These are phyloP conservation scores for Cheilosia impressa DNA, from an alignment of 2,888 invertebrate genomes.

Conservation along the genomic window DNA sequence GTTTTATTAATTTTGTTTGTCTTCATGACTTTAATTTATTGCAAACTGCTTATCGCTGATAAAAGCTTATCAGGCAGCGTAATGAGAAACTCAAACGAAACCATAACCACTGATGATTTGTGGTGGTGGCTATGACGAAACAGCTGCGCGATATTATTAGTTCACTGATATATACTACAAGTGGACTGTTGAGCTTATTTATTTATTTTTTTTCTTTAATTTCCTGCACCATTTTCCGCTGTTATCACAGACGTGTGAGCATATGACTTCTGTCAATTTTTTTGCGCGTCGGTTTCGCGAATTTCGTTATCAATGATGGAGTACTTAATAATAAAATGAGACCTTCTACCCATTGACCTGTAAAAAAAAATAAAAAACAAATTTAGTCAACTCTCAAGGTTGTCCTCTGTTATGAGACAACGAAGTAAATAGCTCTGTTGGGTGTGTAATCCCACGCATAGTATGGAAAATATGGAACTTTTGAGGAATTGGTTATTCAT, in stretches of 20 bases:
- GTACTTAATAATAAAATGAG: conserved; percentile 8
- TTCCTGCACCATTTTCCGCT: conserved; percentile 21
- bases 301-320: conserved; percentile 20
- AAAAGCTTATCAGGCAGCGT: conserved; percentile 11
- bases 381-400: conserved; percentile 14
- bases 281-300: conserved; percentile 19
- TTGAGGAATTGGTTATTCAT: conserved; percentile 20
- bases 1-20: not conserved
- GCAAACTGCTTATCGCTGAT: conserved; percentile 19
- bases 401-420: not conserved
- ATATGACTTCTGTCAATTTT: conserved; percentile 24
- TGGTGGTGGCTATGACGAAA: conserved; percentile 16
- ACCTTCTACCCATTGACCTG: conserved; percentile 31
- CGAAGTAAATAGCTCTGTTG: not conserved
- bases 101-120: conserved; percentile 4
- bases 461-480: conserved; percentile 6
- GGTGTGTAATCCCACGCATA: conserved; percentile 2
- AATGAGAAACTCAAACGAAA: conserved; percentile 21
- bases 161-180: conserved; percentile 11
- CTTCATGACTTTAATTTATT: not conserved
- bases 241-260: conserved; percentile 31
- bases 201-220: conserved; percentile 2
- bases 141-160: conserved; percentile 2
- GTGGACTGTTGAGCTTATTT: conserved; percentile 7
- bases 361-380: not conserved